Conservation (phyloP, 1,140 invertebrate species). For the Teleopsis dalmanni region DNA sequence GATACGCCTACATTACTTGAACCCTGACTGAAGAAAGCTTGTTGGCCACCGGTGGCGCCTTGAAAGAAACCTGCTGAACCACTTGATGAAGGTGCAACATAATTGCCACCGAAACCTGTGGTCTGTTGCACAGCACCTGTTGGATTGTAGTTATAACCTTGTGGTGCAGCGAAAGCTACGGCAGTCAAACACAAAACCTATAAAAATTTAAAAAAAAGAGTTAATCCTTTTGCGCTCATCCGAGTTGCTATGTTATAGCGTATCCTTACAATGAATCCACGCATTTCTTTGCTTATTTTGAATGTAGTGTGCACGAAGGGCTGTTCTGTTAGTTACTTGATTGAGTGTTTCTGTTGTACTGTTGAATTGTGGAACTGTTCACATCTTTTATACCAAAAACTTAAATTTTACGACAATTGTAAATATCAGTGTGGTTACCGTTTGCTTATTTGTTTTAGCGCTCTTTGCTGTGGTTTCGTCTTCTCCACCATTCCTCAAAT, state of each 20-base stretch:
- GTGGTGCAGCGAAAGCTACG: slow-evolving; percentile 36
- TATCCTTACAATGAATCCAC: slow-evolving; percentile 41
- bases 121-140: background rate
- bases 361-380: slow-evolving; percentile 1
- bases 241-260: background rate
- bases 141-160: slow-evolving; percentile 40
- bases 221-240: background rate
- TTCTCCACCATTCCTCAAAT: no score
- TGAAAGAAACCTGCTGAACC: background rate
- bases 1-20: slow-evolving; percentile 1
- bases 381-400: slow-evolving; percentile 35
- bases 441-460: no score
- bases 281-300: slow-evolving; percentile 34
- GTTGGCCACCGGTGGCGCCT: slow-evolving; percentile 8
- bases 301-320: slow-evolving; percentile 13
- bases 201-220: background rate
- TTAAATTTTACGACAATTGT: no score
- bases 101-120: background rate
- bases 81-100: background rate
- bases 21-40: slow-evolving; percentile 24
- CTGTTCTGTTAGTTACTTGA: slow-evolving; percentile 25
- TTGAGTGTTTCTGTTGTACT: slow-evolving; percentile 12
- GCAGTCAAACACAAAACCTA: slow-evolving; percentile 35
- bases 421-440: no score
- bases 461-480: no score